Base-by-base conservation (phyloP, 2,888 invertebrate species). In the Melanophora roralis region DNA sequence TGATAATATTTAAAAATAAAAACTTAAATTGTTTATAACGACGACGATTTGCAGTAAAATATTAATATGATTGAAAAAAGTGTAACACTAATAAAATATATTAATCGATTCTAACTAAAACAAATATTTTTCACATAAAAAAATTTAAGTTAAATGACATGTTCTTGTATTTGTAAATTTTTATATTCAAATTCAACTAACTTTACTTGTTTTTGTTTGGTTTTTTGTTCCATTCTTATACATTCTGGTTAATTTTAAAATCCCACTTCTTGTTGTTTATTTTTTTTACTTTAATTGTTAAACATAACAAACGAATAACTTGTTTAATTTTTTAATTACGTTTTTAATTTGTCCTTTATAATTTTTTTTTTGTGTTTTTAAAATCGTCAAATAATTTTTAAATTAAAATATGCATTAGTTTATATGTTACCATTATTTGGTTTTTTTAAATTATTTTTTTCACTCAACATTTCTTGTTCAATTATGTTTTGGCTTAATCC, bases 391-490 rank as follows among this genome's bases (percentile, higher is more conserved):
- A 45, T 38, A 7, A 36, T 60, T 47, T 57, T 45, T 9, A 34
- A 40, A 65, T 40, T 23, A 4, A 51, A 45, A n/a, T n/a, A n/a
- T n/a, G n/a, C n/a, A n/a, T n/a, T n/a, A n/a, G n/a, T n/a, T n/a
- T n/a, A n/a, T n/a, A n/a, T n/a, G n/a, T n/a, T n/a, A n/a, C n/a
- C n/a, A n/a, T n/a, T n/a, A n/a, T n/a, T n/a, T n/a, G n/a, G n/a
- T n/a, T n/a, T n/a, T n/a, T n/a, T n/a, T n/a, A n/a, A n/a, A n/a
- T n/a, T n/a, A n/a, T n/a, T n/a, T n/a, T 60, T 55, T 43, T 65
- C 67, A 51, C 67, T 67, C 67, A 16, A 53, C 38, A 38, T 84
- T 85, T 85, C 84, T 85, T 82, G 86, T 85, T 59, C 47, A 11
- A 59, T 85, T 59, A 47, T 9, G 53, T 32, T 73, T 55, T 69